Evolutionary conservation across 2,797 vertebrate genomes (phyloP).

Genomic region (Sebastes jordani): DNA sequence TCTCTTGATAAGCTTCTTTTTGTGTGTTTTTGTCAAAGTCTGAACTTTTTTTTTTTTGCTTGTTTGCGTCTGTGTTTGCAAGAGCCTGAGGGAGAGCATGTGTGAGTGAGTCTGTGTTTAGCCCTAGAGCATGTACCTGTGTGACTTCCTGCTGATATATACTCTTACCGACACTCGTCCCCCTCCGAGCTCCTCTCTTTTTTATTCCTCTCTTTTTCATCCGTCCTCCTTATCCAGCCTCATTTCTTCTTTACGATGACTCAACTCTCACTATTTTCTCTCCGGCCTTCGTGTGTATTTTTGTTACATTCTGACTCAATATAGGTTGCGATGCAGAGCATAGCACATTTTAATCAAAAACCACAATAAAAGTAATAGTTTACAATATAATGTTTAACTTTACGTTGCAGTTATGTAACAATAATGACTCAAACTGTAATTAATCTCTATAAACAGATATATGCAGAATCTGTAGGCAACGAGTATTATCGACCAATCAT

Average conservation of each 20-base stretch:
- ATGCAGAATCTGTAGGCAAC: background rate
- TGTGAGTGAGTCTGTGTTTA: constrained; percentile 5
- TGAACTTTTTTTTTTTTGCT: constrained; percentile 27
- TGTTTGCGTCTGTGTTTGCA: constrained; percentile 13
- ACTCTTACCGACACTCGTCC: constrained; percentile 46
- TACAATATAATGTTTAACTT: background rate
- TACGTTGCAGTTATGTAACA: background rate
- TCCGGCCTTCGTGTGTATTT: background rate
- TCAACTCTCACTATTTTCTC: background rate
- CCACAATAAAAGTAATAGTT: background rate
- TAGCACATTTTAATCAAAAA: background rate
- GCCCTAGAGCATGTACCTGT: constrained; percentile 45
- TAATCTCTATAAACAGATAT: background rate
- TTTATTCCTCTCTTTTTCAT: background rate
- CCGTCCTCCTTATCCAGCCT: background rate
- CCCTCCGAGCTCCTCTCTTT: constrained; percentile 29
- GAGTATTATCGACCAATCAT: background rate
- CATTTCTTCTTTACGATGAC: background rate
- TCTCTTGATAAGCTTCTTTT: background rate
- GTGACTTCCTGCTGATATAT: constrained; percentile 48
- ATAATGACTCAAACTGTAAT: background rate
- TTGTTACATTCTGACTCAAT: background rate
- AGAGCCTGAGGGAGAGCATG: constrained; percentile 15
- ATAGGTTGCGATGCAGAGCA: background rate
- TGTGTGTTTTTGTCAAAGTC: background rate